Conservation (phyloP, 2,888 invertebrate genomes). For the Thera obeliscata region DNA sequence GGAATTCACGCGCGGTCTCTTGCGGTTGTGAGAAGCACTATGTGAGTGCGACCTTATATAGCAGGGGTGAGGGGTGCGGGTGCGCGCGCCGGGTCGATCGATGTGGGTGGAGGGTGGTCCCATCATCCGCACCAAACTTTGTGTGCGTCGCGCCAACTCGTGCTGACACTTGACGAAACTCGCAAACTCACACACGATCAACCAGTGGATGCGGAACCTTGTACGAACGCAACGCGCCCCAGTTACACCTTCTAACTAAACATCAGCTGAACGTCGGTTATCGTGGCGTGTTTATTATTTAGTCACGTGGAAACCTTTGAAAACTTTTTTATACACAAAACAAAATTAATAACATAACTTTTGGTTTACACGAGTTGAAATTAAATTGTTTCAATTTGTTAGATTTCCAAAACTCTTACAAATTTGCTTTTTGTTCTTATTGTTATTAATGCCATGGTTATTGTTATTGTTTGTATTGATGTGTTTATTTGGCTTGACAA, state of each 20-base stretch:
- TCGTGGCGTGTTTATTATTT: neutral
- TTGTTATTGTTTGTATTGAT: too few species aligned
- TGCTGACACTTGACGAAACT: constrained; percentile 65
- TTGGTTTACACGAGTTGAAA: too few species aligned
- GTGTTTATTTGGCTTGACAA: too few species aligned
- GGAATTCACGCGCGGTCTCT: constrained; percentile 82
- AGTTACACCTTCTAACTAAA: constrained; percentile 12
- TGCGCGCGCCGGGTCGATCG: constrained; percentile 80
- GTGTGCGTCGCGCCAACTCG: constrained; percentile 65
- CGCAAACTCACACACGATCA: constrained; percentile 62
- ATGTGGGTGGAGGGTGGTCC: constrained; percentile 59
- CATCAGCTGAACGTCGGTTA: constrained; percentile 1
- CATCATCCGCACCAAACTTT: constrained; percentile 67
- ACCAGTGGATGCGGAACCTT: constrained; percentile 65
- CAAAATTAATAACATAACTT: too few species aligned
- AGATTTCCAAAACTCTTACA: too few species aligned
- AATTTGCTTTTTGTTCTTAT: too few species aligned
- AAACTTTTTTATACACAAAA: neutral
- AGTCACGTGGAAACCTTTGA: neutral
- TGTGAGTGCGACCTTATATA: constrained; percentile 79
- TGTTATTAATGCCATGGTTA: too few species aligned
- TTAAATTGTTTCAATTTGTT: too few species aligned
- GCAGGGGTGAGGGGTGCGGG: constrained; percentile 44
- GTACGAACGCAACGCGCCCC: constrained; percentile 43
- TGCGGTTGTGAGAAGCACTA: constrained; percentile 81